Evolutionary conservation across 2,113 vertebrate species (phyloP), one percentile per base, ranked within the genome.

Genomic region (Alethe castanea): DNA sequence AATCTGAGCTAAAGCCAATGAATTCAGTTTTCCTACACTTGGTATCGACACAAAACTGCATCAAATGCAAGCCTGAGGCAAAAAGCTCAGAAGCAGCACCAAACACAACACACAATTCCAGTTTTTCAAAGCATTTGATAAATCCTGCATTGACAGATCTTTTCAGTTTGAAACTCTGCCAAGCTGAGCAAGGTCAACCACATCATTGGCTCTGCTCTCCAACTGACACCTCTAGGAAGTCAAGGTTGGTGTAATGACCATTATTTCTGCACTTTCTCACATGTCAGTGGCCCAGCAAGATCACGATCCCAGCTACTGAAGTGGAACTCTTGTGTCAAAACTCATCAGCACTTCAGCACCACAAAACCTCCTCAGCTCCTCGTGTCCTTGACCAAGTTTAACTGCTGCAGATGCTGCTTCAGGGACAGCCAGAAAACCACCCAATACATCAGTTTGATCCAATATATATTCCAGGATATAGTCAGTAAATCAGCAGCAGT

Each of bases 271-370:
- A 36, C 4, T 35, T 70, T 53, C 29, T 70, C 14, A 1, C 24
- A 18, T 5, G 53, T 62, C 71, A 69, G 33, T 28, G 71, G 79
- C 48, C 57, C 66, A 56, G 52, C 45, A 54, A 78, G 17, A 54
- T 29, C 5, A 48, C 12, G 2, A 23, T 42, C 88, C 81, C 72
- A 84, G n/a, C 86, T 71, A 71, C 89, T 47, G 52, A 88, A 79
- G 35, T 82, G 47, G 36, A 81, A 60, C 44, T 67, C 60, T 45
- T 42, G 15, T 66, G 81, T 61, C 70, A 47, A 72, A 81, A 44
- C 9, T 23, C 90, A 50, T 90, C 87, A 92, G 73, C 72, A 56
- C 67, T 71, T 95, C 44, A 85, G 74, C 76, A 82, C 35, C 54
- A 78, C 6, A 1, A 38, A 77, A 65, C 9, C 62, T 86, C 50